Percentiles rank a stretch among this genome's conserved stretches.
These are phyloP conservation scores for Nomada ferruginata DNA, from an alignment of 2,888 invertebrate genomes.

Conservation along the genomic window DNA sequence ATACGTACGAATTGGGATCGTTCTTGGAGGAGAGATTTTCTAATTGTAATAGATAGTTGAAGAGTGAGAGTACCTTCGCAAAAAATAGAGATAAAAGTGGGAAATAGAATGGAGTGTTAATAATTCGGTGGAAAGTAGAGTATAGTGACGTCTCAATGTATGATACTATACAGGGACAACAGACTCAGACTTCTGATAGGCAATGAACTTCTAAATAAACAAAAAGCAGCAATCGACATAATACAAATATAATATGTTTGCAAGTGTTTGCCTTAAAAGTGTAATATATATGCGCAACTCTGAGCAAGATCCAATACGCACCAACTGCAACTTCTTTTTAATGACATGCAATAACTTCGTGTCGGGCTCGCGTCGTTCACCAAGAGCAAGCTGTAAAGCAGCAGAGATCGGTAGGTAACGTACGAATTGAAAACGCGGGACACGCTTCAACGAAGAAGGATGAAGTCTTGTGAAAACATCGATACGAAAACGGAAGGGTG, in stretches of 20 bases:
- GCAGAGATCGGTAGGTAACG: not conserved
- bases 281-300: not conserved
- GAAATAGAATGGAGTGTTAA: too few species aligned
- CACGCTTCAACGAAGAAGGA: slow-evolving; percentile 53
- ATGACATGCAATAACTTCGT: not conserved
- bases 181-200: not conserved
- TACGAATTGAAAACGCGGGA: slow-evolving; percentile 44
- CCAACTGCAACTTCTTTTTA: not conserved
- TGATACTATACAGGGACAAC: too few species aligned
- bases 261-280: not conserved
- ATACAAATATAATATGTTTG: not conserved
- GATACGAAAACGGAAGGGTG: not conserved
- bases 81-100: too few species aligned
- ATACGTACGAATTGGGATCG: not conserved
- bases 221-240: too few species aligned
- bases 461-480: slow-evolving; percentile 45
- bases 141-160: too few species aligned
- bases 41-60: not conserved
- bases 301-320: too few species aligned
- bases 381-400: not conserved
- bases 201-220: not conserved
- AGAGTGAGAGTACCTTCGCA: too few species aligned
- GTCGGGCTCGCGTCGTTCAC: not conserved
- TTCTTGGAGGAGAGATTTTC: not conserved
- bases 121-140: too few species aligned